Base-by-base conservation (phyloP, 2,797 vertebrate species). In the Hydrocynus forskahlii region DNA sequence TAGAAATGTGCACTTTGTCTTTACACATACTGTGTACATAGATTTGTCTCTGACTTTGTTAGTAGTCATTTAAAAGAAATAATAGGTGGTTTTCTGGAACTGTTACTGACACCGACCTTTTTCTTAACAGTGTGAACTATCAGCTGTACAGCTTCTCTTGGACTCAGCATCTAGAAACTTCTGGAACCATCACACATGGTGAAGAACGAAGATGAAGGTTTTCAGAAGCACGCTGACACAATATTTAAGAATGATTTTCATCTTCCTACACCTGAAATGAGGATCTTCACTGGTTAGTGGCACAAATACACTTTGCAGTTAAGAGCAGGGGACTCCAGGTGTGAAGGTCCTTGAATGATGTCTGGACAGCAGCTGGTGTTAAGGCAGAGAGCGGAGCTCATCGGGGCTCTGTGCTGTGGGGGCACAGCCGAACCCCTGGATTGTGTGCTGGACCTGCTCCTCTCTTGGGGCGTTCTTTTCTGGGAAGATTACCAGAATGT, bases 401-500 rank as follows among this genome's bases (percentile, higher is more conserved):
- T 97, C 64, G 67, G 83, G 14, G 90, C 86, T 25, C 88, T 97
- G 78, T 93, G 93, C 85, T 83, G 90, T 87, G 91, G 94, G 0
- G 92, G 94, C 4, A 94, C 94, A 7, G 63, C 91, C 16, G 96
- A 97, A 84, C 87, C 85, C 75, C 91, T 97, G 57, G 95, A 96
- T 79, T 92, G 86, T 19, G 83, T 96, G 48, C 82, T 96, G 85
- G 96, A 97, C 86, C 86, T 93, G 82, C 91, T 97, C 23, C 89
- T 96, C 35, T 92, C 95, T 35, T 92, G 91, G 80, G 93, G 90
- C 0, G 87, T 90, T 54, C 90, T 97, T n/a, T 82, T 83, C 59
- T 95, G 95, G 95, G 96, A 97, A 81, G 96, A 97, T 48, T 95
- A 95, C 54, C 94, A 95, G 79, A 91, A 78, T 48, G 64, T 96